phyloP scores from a whole-genome alignment of 1,140 invertebrate species.

The Intoshia linei region DNA sequence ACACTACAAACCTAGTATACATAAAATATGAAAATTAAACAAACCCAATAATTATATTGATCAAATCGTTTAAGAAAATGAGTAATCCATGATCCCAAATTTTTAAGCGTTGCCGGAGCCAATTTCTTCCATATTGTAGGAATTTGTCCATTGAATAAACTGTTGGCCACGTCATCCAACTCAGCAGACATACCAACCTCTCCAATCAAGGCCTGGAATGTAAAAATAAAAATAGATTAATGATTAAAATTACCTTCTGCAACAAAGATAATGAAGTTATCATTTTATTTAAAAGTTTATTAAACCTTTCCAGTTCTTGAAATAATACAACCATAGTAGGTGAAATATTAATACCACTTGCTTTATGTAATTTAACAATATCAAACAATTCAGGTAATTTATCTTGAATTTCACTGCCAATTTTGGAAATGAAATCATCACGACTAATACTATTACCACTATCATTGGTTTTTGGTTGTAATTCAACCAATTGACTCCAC shows the following conservation, averaged over 20 bases:
- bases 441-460: conserved; percentile 15
- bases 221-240: conserved; percentile 1
- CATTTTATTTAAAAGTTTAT: conserved; percentile 39
- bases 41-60: conserved; percentile 42
- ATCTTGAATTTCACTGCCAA: conserved; percentile 32
- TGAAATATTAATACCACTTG: conserved; percentile 37
- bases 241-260: conserved; percentile 27
- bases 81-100: conserved; percentile 47
- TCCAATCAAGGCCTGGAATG: conserved; percentile 36
- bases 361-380: conserved; percentile 38
- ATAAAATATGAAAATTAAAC: conserved; percentile 4
- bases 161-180: conserved; percentile 42
- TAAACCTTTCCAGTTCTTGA: conserved; percentile 56
- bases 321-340: conserved; percentile 48
- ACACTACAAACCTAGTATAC: not conserved
- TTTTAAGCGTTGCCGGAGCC: conserved; percentile 48
- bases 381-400: conserved; percentile 42
- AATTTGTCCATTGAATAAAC: conserved; percentile 45
- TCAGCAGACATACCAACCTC: conserved; percentile 55
- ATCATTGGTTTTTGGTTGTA: conserved; percentile 41
- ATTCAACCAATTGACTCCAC: conserved; percentile 43
- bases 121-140: conserved; percentile 43
- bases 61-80: conserved; percentile 36
- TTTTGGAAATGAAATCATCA: conserved; percentile 38
- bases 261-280: conserved; percentile 34